These are phyloP conservation scores for Conchocele bisecta DNA, from an alignment of 2,888 invertebrate species.

Conservation along the genomic window DNA sequence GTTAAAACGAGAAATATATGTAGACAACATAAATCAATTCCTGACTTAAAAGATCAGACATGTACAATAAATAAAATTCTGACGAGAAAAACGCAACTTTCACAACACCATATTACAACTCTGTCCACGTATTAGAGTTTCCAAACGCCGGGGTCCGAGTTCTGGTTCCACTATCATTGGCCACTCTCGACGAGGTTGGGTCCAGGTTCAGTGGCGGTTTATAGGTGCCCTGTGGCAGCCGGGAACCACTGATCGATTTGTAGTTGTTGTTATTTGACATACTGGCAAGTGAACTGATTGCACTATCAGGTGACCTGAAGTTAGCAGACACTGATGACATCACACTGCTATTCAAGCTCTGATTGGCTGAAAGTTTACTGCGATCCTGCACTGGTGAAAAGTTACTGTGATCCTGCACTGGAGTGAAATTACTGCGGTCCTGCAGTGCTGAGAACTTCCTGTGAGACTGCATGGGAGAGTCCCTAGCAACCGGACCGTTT, in stretches of 20 bases:
- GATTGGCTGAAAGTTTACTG: slow-evolving; percentile 23
- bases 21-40: too few relatives aligned
- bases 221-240: too few relatives aligned
- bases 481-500: slow-evolving; percentile 3
- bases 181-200: not conserved
- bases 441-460: too few relatives aligned
- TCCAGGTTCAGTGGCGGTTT: not conserved
- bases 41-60: too few relatives aligned
- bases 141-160: slow-evolving; percentile 51
- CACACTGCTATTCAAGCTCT: slow-evolving; percentile 34
- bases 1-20: too few relatives aligned
- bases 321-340: slow-evolving; percentile 21
- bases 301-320: slow-evolving; percentile 52
- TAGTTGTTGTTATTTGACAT: slow-evolving; percentile 7
- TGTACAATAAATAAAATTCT: too few relatives aligned
- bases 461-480: too few relatives aligned
- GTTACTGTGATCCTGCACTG: slow-evolving; percentile 21
- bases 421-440: too few relatives aligned
- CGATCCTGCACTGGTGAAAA: slow-evolving; percentile 12
- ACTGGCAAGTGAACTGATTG: slow-evolving; percentile 52
- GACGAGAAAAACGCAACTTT: too few relatives aligned
- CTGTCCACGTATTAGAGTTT: slow-evolving; percentile 56
- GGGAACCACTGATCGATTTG: not conserved
- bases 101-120: slow-evolving; percentile 34
- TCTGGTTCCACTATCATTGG: not conserved